Percentiles rank a stretch among this genome's conserved stretches.
phyloP scores from a whole-genome alignment of 1,140 invertebrate species.

The Drosophila sucinea region DNA sequence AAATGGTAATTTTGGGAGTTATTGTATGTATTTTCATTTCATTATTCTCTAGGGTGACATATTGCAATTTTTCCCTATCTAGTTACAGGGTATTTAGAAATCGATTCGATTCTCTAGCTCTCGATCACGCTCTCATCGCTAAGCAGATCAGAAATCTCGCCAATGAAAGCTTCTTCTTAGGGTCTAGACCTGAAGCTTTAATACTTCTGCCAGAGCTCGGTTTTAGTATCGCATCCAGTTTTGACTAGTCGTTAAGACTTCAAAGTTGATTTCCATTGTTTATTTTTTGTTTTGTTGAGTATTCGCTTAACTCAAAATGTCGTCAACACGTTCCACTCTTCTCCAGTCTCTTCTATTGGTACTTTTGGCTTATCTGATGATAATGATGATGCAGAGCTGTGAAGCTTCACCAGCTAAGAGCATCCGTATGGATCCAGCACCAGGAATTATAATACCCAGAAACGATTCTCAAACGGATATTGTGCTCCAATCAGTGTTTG shows the following conservation, averaged over 20 bases:
- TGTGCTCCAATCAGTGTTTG: constrained; percentile 28
- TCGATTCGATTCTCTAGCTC: neutral
- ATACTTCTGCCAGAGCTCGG: constrained; percentile 7
- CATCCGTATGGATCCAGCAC: neutral
- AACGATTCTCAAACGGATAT: neutral
- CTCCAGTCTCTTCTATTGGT: neutral
- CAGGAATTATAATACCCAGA: neutral
- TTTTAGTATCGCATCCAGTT: constrained; percentile 7
- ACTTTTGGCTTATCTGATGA: neutral
- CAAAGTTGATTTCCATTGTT: neutral
- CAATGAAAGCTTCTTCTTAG: constrained; percentile 20
- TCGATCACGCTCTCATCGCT: constrained; percentile 10
- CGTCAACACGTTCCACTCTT: constrained; percentile 1
- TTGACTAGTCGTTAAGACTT: neutral
- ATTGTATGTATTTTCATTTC: too few relatives aligned
- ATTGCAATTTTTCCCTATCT: too few relatives aligned
- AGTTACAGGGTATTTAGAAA: neutral
- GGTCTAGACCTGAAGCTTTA: neutral
- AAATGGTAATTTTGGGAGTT: too few relatives aligned
- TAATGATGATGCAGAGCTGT: constrained; percentile 4
- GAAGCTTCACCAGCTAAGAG: constrained; percentile 1
- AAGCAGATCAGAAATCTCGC: constrained; percentile 10
- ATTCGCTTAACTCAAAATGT: neutral
- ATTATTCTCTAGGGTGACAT: too few relatives aligned
- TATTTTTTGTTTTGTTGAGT: neutral